Evolutionary conservation across 2,888 invertebrate genomes (phyloP).

Genomic region (Pelosia muscerda): DNA sequence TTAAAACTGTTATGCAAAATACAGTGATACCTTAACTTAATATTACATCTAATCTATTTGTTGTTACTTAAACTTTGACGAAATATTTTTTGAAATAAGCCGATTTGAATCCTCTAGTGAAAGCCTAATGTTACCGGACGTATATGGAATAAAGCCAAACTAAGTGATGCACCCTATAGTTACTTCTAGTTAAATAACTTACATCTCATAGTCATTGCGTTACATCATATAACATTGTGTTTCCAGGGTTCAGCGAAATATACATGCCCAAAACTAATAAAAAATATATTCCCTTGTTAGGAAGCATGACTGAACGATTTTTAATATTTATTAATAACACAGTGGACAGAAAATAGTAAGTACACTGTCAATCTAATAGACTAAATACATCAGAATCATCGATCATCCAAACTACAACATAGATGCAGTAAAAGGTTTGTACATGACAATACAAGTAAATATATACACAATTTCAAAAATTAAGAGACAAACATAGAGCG

Average conservation of each 20-base stretch:
- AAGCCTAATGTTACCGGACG: constrained; percentile 53
- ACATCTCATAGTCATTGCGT: constrained; percentile 71
- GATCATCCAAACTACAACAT: constrained; percentile 81
- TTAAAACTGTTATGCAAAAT: neutral
- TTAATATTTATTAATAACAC: constrained; percentile 70
- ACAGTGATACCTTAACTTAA: neutral
- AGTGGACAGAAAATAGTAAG: constrained; percentile 73
- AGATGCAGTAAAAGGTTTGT: constrained; percentile 48
- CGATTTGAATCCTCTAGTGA: constrained; percentile 45
- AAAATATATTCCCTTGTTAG: constrained; percentile 84
- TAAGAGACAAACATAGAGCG: constrained; percentile 37
- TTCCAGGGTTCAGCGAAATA: constrained; percentile 80
- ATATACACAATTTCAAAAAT: constrained; percentile 43
- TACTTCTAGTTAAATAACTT: constrained; percentile 75
- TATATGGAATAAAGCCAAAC: constrained; percentile 78
- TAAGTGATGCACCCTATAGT: constrained; percentile 83
- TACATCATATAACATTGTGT: constrained; percentile 57
- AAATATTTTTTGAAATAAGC: constrained; percentile 20
- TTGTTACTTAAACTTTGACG: neutral
- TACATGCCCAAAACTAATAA: constrained; percentile 86
- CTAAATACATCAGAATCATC: constrained; percentile 76
- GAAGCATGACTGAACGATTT: constrained; percentile 83
- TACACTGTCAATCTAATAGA: constrained; percentile 72
- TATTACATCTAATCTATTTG: neutral
- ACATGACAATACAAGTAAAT: constrained; percentile 40